Percentiles rank a stretch among this genome's conserved stretches.
phyloP scores from a whole-genome alignment of 64 coral and sea anemone genomes.

The Anthopleura sola region DNA sequence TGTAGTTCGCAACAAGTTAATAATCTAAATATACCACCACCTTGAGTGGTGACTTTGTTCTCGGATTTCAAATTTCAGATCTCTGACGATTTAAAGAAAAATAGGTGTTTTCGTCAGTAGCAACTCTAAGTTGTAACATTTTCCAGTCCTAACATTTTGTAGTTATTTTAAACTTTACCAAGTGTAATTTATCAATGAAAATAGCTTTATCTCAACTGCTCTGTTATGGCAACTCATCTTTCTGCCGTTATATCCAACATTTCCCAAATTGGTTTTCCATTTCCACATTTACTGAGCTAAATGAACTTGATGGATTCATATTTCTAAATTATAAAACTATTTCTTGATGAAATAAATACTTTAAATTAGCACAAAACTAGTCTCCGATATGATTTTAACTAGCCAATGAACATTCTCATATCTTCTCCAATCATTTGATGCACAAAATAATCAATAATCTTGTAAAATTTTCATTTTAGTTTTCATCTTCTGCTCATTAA shows the following conservation, averaged over 20 bases:
- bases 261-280: neutral
- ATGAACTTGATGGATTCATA: neutral
- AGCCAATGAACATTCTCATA: neutral
- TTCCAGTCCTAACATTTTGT: too few relatives aligned
- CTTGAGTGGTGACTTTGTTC: too few relatives aligned
- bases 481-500: neutral
- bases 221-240: neutral
- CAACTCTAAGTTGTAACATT: too few relatives aligned
- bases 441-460: neutral
- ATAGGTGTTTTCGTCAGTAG: too few relatives aligned
- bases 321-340: slow-evolving; percentile 5
- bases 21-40: too few relatives aligned
- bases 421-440: neutral
- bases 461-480: neutral
- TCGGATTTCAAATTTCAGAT: too few relatives aligned
- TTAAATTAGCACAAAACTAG: slow-evolving; percentile 1
- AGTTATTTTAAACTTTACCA: too few relatives aligned
- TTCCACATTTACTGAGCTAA: neutral
- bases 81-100: too few relatives aligned
- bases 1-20: too few relatives aligned
- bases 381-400: neutral
- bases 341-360: slow-evolving; percentile 1
- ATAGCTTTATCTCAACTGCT: neutral
- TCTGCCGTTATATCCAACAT: neutral
- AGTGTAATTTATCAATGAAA: neutral